A percentile compares a stretch with the other conserved stretches of the same genome.
Evolutionary conservation across 2,113 vertebrate species (phyloP).

Genomic region (Acanthochromis polyacanthus): DNA sequence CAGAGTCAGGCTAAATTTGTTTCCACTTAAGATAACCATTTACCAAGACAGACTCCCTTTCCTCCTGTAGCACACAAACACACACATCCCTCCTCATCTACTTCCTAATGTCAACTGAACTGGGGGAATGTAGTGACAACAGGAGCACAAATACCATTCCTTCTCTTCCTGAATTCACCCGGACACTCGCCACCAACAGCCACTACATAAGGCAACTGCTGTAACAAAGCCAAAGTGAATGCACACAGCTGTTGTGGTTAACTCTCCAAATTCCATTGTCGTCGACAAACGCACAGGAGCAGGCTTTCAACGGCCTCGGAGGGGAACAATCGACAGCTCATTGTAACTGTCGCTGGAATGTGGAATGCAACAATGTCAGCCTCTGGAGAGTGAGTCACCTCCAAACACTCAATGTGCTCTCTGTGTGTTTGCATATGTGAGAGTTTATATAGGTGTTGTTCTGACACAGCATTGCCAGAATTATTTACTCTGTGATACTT

Average conservation of each 20-base stretch:
- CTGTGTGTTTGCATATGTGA: slow-evolving; percentile 16
- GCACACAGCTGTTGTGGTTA: slow-evolving; percentile 30
- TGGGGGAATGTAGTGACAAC: slow-evolving; percentile 28
- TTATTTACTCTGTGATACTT: slow-evolving; percentile 26
- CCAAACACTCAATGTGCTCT: slow-evolving; percentile 54
- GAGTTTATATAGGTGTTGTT: slow-evolving; percentile 40
- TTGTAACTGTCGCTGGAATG: slow-evolving; percentile 76
- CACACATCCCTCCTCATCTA: slow-evolving; percentile 30
- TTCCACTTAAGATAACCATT: slow-evolving; percentile 75
- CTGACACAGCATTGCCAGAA: slow-evolving; percentile 33
- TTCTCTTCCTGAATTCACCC: slow-evolving; percentile 58
- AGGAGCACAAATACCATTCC: slow-evolving; percentile 59
- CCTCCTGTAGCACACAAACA: slow-evolving; percentile 42
- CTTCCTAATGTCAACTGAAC: slow-evolving; percentile 66
- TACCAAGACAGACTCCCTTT: slow-evolving; percentile 60
- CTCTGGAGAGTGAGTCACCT: slow-evolving; percentile 79
- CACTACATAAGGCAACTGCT: slow-evolving; percentile 22
- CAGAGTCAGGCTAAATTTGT: slow-evolving; percentile 75
- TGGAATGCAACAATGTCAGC: slow-evolving; percentile 79
- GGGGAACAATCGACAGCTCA: slow-evolving; percentile 71
- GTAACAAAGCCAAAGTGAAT: slow-evolving; percentile 26
- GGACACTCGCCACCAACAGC: slow-evolving; percentile 33
- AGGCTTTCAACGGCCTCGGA: slow-evolving; percentile 67
- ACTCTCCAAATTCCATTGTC: slow-evolving; percentile 60
- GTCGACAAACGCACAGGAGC: slow-evolving; percentile 65